Percentiles rank a stretch among this genome's conserved stretches.
Evolutionary conservation across 2,113 vertebrate genomes (phyloP).

Genomic region (Dissostichus mawsoni): DNA sequence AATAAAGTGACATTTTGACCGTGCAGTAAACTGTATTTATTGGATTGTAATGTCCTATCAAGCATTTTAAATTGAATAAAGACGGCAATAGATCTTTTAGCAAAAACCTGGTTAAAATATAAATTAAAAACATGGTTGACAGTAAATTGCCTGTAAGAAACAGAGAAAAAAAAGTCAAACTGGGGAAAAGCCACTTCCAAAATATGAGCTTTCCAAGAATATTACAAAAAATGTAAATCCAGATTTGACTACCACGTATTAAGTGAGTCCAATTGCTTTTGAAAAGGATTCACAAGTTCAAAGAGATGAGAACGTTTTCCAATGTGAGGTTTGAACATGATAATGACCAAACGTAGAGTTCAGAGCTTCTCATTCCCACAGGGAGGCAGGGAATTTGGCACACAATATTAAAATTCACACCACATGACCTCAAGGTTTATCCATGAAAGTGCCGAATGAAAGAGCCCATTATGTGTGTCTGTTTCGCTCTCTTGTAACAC

Average conservation of each 20-base stretch:
- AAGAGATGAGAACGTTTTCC: slow-evolving; percentile 17
- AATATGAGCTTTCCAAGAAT: background rate
- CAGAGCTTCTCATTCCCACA: slow-evolving; percentile 3
- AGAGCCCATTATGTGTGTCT: slow-evolving; percentile 9
- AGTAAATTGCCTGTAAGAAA: background rate
- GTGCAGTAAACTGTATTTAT: background rate
- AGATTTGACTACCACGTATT: background rate
- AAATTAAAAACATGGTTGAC: background rate
- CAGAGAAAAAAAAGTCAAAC: background rate
- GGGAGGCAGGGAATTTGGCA: background rate
- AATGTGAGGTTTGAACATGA: background rate
- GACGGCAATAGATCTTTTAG: background rate
- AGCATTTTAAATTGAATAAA: background rate
- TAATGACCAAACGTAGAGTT: slow-evolving; percentile 16
- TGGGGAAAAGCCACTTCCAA: background rate
- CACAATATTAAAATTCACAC: slow-evolving; percentile 8
- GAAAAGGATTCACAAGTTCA: slow-evolving; percentile 22
- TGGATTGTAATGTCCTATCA: too few species aligned
- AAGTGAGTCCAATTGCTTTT: background rate
- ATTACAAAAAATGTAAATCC: background rate
- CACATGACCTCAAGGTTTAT: slow-evolving; percentile 33
- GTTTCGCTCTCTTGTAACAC: slow-evolving; percentile 9
- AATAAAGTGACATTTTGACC: background rate
- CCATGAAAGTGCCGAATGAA: slow-evolving; percentile 22
- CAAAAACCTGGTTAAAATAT: background rate